Percentiles rank a stretch among this genome's conserved stretches.
These are phyloP conservation scores for Vannuccia rotundouncinata DNA, from an alignment of 2,888 invertebrate genomes.

Conservation along the genomic window DNA sequence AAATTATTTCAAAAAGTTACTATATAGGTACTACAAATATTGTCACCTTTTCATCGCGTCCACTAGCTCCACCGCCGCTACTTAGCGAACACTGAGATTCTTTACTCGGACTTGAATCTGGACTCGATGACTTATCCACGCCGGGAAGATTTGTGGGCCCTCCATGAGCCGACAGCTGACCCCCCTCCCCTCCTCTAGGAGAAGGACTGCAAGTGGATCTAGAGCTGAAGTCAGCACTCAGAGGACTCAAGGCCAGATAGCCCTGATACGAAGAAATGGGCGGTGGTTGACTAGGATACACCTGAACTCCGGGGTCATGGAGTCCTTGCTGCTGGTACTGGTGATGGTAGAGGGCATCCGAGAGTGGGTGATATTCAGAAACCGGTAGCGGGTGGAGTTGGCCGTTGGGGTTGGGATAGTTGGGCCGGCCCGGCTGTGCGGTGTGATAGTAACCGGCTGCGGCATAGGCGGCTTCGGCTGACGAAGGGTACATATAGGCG, in stretches of 20 bases:
- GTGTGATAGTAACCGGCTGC: background rate
- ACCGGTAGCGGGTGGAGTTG: background rate
- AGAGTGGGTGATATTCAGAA: background rate
- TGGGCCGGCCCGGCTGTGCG: background rate
- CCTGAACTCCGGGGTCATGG: background rate
- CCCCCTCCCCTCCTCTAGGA: background rate
- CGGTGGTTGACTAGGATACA: background rate
- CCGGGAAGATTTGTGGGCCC: background rate
- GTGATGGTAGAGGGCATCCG: slow-evolving; percentile 5
- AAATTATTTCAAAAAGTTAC: too few species aligned
- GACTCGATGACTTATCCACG: background rate
- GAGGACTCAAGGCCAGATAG: slow-evolving; percentile 5
- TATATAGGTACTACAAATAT: too few species aligned
- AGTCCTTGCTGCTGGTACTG: background rate
- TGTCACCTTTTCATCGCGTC: background rate
- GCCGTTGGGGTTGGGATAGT: background rate
- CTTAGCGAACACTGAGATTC: slow-evolving; percentile 1
- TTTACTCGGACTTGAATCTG: slow-evolving; percentile 1
- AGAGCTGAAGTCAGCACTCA: background rate
- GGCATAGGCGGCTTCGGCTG: background rate
- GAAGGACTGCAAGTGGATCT: background rate
- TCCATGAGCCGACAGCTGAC: background rate
- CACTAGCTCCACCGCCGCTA: background rate
- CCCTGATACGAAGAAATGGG: background rate
- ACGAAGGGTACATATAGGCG: slow-evolving; percentile 3